Percentiles rank a stretch among this genome's conserved stretches.
Evolutionary conservation across 2,113 vertebrate species (phyloP).

Genomic region (Trogon surrucura): DNA sequence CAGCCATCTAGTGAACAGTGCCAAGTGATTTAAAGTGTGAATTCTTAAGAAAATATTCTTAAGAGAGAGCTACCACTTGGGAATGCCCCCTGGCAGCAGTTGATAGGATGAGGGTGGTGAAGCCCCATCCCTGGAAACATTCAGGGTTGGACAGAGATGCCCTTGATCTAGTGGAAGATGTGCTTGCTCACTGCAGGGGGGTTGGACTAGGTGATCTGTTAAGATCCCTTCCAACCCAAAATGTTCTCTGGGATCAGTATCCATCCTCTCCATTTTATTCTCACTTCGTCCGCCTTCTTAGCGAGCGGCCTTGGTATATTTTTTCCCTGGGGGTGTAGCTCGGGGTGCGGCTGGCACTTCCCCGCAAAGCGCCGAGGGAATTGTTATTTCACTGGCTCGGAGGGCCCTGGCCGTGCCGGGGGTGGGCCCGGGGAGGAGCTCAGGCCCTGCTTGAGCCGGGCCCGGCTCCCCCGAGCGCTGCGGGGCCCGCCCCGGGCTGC

Average conservation of each 20-base stretch:
- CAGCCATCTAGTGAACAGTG: neutral
- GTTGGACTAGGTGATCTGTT: neutral
- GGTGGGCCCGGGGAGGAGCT: neutral
- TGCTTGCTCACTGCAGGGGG: rapidly evolving
- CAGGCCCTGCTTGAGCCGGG: neutral
- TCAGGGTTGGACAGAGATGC: neutral
- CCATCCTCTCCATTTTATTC: neutral
- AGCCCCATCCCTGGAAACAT: neutral
- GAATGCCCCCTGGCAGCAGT: neutral
- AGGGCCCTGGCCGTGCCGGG: neutral
- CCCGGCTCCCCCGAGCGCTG: no score
- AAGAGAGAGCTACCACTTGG: neutral
- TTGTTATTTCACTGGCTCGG: no score
- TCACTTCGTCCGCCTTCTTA: no score
- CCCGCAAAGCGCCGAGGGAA: rapidly evolving
- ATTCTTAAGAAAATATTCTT: neutral
- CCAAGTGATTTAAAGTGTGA: neutral
- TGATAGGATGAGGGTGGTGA: neutral
- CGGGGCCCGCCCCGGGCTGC: no score
- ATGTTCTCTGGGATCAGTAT: neutral
- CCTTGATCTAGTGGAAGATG: rapidly evolving
- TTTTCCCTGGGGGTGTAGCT: no score
- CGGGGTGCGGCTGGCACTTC: rapidly evolving
- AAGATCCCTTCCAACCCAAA: neutral
- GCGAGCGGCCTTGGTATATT: rapidly evolving